Conservation (phyloP, 23 tunicate genomes). For the Styela clava region DNA sequence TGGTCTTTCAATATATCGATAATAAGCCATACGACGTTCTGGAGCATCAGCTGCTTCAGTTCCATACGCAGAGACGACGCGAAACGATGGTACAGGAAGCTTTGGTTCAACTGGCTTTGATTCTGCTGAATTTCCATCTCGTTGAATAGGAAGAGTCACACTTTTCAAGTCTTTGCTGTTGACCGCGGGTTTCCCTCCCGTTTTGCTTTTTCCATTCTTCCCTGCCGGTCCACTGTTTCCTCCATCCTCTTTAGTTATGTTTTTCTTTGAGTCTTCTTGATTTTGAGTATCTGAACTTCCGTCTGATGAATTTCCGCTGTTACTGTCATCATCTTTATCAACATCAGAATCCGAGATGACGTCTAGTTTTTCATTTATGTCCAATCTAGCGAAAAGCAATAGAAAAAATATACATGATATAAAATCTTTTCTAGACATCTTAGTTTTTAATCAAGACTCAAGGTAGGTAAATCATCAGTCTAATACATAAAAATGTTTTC, state of each 20-base stretch:
- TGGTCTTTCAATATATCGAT: slow-evolving; percentile 78
- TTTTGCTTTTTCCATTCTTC: not conserved
- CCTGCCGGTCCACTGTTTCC: not conserved
- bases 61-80: slow-evolving; percentile 50
- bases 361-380: slow-evolving; percentile 85
- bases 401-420: not conserved
- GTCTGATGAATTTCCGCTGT: slow-evolving; percentile 16
- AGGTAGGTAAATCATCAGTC: slow-evolving; percentile 5
- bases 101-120: slow-evolving; percentile 28
- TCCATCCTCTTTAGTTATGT: not conserved
- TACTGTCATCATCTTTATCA: slow-evolving; percentile 55
- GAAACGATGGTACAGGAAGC: slow-evolving; percentile 70
- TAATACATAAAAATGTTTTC: too few relatives aligned
- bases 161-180: slow-evolving; percentile 57
- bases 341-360: slow-evolving; percentile 86
- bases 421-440: too few relatives aligned
- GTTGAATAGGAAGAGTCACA: slow-evolving; percentile 27
- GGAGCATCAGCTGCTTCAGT: slow-evolving; percentile 59
- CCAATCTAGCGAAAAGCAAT: slow-evolving; percentile 33
- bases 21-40: slow-evolving; percentile 58
- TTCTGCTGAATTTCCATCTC: not conserved
- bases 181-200: slow-evolving; percentile 20
- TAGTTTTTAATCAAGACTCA: too few relatives aligned
- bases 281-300: not conserved
- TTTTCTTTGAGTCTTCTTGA: not conserved